A percentile compares a stretch with the other conserved stretches of the same genome.
These are phyloP conservation scores for Callyntrura guangdongensis DNA, from an alignment of 2,888 invertebrate species.

Conservation along the genomic window DNA sequence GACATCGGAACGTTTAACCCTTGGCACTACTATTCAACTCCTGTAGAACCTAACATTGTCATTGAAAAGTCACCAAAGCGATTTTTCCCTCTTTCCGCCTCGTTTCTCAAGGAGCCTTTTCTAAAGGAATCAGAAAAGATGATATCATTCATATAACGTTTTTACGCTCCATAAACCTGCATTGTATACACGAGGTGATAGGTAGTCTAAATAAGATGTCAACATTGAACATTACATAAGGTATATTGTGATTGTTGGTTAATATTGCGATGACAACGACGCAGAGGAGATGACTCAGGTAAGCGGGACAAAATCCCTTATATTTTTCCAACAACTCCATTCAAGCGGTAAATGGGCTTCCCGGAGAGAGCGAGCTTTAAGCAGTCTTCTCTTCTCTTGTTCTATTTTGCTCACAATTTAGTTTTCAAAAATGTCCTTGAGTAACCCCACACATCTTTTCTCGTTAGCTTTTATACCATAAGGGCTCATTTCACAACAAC, in stretches of 20 bases:
- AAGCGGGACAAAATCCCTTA: no score
- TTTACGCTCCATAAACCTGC: neutral
- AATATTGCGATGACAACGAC: neutral
- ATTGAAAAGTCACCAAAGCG: slow-evolving; percentile 8
- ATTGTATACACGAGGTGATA: neutral
- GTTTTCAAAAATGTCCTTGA: neutral
- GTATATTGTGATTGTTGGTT: slow-evolving; percentile 6
- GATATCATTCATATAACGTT: no score
- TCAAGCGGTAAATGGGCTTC: no score
- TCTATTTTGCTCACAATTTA: neutral
- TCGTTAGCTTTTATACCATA: neutral
- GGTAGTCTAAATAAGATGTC: neutral
- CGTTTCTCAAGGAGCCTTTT: no score
- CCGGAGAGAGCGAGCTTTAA: no score
- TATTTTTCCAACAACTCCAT: no score
- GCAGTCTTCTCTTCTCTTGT: no score
- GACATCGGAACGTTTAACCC: slow-evolving; percentile 30
- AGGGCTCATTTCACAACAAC: slow-evolving; percentile 4
- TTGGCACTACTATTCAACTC: neutral
- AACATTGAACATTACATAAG: neutral
- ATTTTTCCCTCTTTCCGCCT: no score
- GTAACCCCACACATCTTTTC: no score
- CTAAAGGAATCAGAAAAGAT: no score
- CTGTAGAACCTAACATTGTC: neutral
- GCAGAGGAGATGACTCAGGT: neutral